These are phyloP conservation scores for Thera obeliscata DNA, from an alignment of 2,888 invertebrate genomes.

Conservation along the genomic window DNA sequence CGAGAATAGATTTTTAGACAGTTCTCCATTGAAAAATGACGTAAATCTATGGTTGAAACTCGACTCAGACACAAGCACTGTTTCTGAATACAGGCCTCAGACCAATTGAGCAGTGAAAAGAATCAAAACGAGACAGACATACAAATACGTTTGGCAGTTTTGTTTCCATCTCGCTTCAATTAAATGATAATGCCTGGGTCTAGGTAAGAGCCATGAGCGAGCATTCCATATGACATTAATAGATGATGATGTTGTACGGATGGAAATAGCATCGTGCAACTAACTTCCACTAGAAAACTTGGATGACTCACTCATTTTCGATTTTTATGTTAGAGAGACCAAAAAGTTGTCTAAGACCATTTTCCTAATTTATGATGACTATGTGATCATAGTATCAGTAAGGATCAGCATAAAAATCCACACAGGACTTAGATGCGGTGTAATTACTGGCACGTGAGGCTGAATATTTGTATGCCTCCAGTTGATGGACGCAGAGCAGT, in stretches of 20 bases:
- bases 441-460: no score
- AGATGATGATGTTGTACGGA: neutral
- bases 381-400: no score
- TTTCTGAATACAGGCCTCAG: neutral
- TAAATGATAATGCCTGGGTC: neutral
- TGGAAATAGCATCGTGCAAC: neutral
- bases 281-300: neutral
- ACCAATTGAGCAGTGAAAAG: neutral
- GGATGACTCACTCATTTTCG: neutral
- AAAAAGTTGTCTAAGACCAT: no score
- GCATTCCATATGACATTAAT: neutral
- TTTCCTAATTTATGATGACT: no score
- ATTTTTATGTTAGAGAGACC: neutral
- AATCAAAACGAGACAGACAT: slow-evolving; percentile 1
- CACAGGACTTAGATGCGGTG: no score
- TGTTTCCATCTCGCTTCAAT: neutral
- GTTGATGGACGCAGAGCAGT: no score
- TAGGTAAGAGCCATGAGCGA: neutral
- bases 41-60: no score
- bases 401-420: no score
- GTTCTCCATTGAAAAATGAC: no score
- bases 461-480: no score
- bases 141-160: neutral
- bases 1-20: no score
- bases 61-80: no score